These are phyloP conservation scores for Gymnogyps californianus DNA, from an alignment of 2,113 vertebrate genomes.

Conservation along the genomic window DNA sequence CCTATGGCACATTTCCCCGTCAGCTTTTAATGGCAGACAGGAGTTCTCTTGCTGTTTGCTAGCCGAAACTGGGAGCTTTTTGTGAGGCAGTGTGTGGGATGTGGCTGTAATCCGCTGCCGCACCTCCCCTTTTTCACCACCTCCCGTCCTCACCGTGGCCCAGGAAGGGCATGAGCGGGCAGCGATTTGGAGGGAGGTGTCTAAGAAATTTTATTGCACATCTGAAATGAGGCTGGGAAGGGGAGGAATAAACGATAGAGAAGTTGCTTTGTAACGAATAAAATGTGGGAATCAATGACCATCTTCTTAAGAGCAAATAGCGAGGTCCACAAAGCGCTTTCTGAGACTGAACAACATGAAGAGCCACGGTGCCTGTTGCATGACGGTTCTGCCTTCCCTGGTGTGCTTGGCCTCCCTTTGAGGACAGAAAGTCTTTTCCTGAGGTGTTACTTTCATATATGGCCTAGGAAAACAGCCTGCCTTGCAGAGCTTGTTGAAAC, in stretches of 20 bases:
- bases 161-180: fast-evolving
- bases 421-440: background rate
- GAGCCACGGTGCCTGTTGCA: fast-evolving
- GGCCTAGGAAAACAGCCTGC: background rate
- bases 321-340: fast-evolving
- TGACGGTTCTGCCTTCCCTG: fast-evolving
- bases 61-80: fast-evolving
- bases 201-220: background rate
- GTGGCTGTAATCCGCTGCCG: fast-evolving
- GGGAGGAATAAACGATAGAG: background rate
- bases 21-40: background rate
- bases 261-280: background rate
- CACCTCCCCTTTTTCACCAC: fast-evolving
- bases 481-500: background rate
- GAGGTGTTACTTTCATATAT: background rate
- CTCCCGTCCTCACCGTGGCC: fast-evolving
- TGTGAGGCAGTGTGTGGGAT: fast-evolving
- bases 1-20: fast-evolving
- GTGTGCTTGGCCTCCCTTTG: too few relatives aligned
- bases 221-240: background rate
- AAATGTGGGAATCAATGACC: fast-evolving
- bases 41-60: fast-evolving
- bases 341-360: fast-evolving
- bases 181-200: background rate
- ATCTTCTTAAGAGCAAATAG: background rate